Percentiles rank a stretch among this genome's conserved stretches.
These are phyloP conservation scores for Leptobrachium leishanense DNA, from an alignment of 2,113 vertebrate genomes.

Conservation along the genomic window DNA sequence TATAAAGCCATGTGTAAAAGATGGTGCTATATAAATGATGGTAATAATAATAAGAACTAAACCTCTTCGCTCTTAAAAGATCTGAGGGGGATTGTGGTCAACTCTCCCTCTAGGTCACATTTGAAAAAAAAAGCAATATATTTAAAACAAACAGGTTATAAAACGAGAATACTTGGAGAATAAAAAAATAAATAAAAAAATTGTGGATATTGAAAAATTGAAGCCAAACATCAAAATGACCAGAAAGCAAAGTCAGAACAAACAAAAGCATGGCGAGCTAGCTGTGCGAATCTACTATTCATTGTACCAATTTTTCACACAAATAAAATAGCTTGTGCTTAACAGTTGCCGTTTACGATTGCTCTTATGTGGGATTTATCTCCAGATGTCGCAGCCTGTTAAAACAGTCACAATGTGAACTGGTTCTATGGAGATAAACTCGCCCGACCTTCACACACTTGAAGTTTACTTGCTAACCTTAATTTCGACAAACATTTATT, in stretches of 20 bases:
- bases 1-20: no score
- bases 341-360: slow-evolving; percentile 2
- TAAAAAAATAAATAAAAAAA: no score
- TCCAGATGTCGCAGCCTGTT: not conserved
- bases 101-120: no score
- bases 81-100: no score
- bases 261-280: not conserved
- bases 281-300: not conserved
- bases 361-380: not conserved
- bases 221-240: not conserved
- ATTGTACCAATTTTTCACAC: not conserved
- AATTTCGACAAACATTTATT: not conserved
- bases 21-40: no score
- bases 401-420: not conserved
- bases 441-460: not conserved
- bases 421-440: not conserved
- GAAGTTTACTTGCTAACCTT: not conserved
- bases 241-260: not conserved
- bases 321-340: slow-evolving; percentile 9
- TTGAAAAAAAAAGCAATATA: no score
- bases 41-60: no score
- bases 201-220: not conserved
- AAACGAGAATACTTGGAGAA: no score
- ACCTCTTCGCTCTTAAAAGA: no score
- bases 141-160: no score